Evolutionary conservation across 2,888 invertebrate species (phyloP).

Genomic region (Spatulosminthurus flaviceps): DNA sequence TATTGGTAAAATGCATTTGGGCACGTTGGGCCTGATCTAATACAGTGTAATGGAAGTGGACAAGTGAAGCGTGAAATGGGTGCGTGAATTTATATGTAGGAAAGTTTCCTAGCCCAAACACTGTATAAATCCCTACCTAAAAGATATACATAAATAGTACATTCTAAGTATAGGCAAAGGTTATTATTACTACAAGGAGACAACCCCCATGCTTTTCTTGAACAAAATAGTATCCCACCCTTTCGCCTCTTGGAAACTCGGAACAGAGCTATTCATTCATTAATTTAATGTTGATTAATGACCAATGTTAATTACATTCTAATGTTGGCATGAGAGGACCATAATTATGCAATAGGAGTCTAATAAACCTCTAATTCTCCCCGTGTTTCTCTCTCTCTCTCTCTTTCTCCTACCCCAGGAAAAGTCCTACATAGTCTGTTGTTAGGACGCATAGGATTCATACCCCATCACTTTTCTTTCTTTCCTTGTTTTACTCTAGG

Average conservation of each 20-base stretch:
- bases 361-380: conserved; percentile 55
- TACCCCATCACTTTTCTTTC: too few species aligned
- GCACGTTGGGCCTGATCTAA: conserved; percentile 4
- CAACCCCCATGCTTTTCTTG: too few species aligned
- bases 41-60: conserved; percentile 36
- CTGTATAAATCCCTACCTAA: too few species aligned
- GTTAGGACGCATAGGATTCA: background rate
- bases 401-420: background rate
- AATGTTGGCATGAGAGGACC: conserved; percentile 59
- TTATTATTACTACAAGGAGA: too few species aligned
- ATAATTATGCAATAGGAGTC: conserved; percentile 61
- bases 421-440: background rate
- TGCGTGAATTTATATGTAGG: background rate
- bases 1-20: background rate
- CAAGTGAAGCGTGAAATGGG: conserved; percentile 44
- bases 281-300: conserved; percentile 61
- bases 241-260: conserved; percentile 9
- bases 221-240: too few species aligned
- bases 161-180: too few species aligned
- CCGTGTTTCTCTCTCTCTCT: conserved; percentile 21
- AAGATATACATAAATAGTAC: too few species aligned
- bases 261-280: conserved; percentile 50
- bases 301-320: conserved; percentile 63
- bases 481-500: background rate
- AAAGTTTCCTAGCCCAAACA: too few species aligned